Evolutionary conservation across 2,888 invertebrate species (phyloP).

Genomic region (Macroteleia sp.): DNA sequence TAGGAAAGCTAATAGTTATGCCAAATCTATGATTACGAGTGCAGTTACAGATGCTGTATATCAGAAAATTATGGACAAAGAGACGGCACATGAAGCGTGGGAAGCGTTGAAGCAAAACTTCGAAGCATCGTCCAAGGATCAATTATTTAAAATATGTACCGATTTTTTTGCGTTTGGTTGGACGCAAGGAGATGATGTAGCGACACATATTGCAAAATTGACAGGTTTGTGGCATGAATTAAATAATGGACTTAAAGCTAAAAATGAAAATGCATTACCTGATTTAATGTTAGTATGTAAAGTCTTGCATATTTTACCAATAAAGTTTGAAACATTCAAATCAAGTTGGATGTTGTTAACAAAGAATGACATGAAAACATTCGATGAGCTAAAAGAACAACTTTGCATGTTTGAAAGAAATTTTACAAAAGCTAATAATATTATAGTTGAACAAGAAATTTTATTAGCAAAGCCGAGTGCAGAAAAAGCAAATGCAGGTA

Average conservation of each 20-base stretch:
- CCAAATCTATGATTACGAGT: conserved; percentile 75
- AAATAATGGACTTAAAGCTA: conserved; percentile 68
- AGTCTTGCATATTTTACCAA: conserved; percentile 56
- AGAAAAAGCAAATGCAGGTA: conserved; percentile 9
- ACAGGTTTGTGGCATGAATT: conserved; percentile 70
- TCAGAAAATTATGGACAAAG: conserved; percentile 77
- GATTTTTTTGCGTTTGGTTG: conserved; percentile 75
- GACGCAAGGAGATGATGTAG: conserved; percentile 44
- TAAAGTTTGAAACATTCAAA: conserved; percentile 32
- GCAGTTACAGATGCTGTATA: conserved; percentile 73
- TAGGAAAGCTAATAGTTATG: conserved; percentile 76
- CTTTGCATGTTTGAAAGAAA: conserved; percentile 63
- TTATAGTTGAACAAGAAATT: conserved; percentile 31
- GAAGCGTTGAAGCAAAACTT: conserved; percentile 70
- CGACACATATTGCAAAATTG: conserved; percentile 20
- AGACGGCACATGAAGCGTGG: conserved; percentile 73
- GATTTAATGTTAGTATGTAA: conserved; percentile 71
- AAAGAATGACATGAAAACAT: conserved; percentile 54
- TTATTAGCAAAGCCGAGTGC: conserved; percentile 4
- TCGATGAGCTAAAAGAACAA: conserved; percentile 61
- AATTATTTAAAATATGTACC: conserved; percentile 71
- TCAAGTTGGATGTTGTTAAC: conserved; percentile 59
- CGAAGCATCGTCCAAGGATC: conserved; percentile 74
- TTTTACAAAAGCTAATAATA: no score
- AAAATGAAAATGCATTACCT: conserved; percentile 65